Evolutionary conservation across 2,113 vertebrate species (phyloP).

Genomic region (Herpailurus yagouaroundi): DNA sequence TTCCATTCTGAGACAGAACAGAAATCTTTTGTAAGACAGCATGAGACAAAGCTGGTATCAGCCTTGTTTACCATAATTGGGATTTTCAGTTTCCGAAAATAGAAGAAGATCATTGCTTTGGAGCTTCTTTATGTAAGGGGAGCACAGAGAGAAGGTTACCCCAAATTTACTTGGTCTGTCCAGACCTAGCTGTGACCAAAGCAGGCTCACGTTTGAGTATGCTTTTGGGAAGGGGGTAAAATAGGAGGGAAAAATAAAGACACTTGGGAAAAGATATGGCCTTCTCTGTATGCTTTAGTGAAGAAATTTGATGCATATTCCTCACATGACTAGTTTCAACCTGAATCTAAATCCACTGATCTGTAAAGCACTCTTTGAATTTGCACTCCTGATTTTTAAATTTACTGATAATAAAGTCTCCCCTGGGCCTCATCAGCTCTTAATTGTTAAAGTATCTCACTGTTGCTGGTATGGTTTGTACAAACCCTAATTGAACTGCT

Average conservation of each 20-base stretch:
- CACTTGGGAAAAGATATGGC: neutral
- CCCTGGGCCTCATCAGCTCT: constrained; percentile 2
- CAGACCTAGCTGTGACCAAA: neutral
- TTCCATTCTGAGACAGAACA: constrained; percentile 1
- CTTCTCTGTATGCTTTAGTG: constrained; percentile 42
- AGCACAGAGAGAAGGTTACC: neutral
- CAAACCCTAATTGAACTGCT: constrained; percentile 8
- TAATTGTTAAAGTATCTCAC: constrained; percentile 56
- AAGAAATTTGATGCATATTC: constrained; percentile 24
- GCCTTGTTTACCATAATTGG: constrained; percentile 40
- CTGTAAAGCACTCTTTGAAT: constrained; percentile 32
- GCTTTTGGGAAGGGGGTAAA: neutral
- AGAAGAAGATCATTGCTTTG: constrained; percentile 31
- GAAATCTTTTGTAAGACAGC: constrained; percentile 10
- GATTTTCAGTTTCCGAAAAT: constrained; percentile 30
- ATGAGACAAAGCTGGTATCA: neutral
- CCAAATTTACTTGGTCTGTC: neutral
- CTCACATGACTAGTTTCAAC: constrained; percentile 50
- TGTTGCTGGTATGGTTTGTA: constrained; percentile 49
- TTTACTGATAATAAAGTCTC: constrained; percentile 53
- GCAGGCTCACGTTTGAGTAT: neutral
- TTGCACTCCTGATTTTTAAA: constrained; percentile 54
- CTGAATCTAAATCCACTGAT: constrained; percentile 25
- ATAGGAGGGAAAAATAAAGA: constrained; percentile 52
- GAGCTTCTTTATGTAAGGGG: neutral